Evolutionary conservation across 1,140 invertebrate species (phyloP).

Genomic region (Orchesella cincta): DNA sequence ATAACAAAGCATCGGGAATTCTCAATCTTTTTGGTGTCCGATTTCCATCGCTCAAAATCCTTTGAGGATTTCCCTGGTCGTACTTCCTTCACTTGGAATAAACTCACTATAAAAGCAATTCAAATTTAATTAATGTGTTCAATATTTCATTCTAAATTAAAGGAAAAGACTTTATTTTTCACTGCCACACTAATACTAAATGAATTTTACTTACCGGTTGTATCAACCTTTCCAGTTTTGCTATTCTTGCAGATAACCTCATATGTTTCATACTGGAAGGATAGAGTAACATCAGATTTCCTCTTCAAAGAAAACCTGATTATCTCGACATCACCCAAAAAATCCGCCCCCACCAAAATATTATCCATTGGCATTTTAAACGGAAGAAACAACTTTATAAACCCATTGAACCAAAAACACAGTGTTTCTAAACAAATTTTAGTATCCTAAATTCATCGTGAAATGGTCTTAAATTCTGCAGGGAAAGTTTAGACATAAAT

Average conservation of each 20-base stretch:
- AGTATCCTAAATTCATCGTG: no score
- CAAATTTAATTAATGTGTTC: no score
- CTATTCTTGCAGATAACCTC: background rate
- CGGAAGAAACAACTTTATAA: no score
- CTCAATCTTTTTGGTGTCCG: constrained; percentile 80
- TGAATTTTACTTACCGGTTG: background rate
- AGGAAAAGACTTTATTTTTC: background rate
- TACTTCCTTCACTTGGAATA: constrained; percentile 87
- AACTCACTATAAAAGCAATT: constrained; percentile 49
- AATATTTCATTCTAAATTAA: no score
- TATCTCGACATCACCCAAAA: constrained; percentile 4
- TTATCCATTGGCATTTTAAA: no score
- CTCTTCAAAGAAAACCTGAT: background rate
- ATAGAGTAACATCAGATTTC: background rate
- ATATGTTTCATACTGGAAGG: background rate
- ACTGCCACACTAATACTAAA: background rate
- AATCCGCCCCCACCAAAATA: background rate
- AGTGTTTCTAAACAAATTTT: no score
- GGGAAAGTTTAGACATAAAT: no score
- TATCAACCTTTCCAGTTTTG: background rate
- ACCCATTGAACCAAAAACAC: no score
- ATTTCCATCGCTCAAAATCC: constrained; percentile 88
- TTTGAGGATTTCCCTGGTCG: constrained; percentile 81
- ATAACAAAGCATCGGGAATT: constrained; percentile 80
- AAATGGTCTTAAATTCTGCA: background rate